phyloP scores from a whole-genome alignment of 2,888 invertebrate genomes.

The Metacarcinus magister region DNA sequence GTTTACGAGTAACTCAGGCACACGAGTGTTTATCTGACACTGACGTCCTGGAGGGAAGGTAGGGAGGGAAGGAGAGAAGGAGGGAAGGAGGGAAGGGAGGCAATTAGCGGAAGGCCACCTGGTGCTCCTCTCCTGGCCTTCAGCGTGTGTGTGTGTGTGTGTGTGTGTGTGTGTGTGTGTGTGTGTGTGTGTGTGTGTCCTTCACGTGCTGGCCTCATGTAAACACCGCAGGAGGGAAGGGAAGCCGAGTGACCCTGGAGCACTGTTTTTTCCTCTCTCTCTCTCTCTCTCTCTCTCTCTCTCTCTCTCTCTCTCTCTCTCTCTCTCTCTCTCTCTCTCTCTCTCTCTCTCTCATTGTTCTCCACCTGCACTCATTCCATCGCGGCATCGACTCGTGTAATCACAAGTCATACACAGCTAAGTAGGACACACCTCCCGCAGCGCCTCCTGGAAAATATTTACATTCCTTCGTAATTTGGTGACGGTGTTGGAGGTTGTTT shows the following conservation, averaged over 20 bases:
- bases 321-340: constrained; percentile 67
- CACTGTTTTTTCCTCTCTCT: constrained; percentile 51
- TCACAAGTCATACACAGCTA: neutral
- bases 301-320: constrained; percentile 65
- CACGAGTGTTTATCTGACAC: constrained; percentile 38
- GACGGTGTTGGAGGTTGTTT: constrained; percentile 11
- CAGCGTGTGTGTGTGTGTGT: constrained; percentile 59
- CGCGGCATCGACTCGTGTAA: neutral
- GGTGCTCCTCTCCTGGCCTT: constrained; percentile 45
- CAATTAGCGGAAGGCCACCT: constrained; percentile 47
- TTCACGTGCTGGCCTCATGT: constrained; percentile 22
- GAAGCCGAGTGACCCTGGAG: constrained; percentile 28
- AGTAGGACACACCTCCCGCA: neutral
- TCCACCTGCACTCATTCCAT: neutral
- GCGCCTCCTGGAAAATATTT: neutral
- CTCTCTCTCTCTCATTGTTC: constrained; percentile 45
- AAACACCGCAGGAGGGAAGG: constrained; percentile 36
- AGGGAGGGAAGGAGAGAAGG: neutral
- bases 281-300: constrained; percentile 66
- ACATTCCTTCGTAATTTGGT: neutral
- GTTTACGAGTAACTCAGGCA: constrained; percentile 50
- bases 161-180: constrained; percentile 58
- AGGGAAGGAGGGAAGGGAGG: neutral
- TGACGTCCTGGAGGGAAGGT: neutral
- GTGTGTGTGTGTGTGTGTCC: constrained; percentile 64